Percentiles rank a stretch among this genome's conserved stretches.
phyloP scores from a whole-genome alignment of 37 sponge, comb jelly and placozoan species.

The Sycon ciliatum region DNA sequence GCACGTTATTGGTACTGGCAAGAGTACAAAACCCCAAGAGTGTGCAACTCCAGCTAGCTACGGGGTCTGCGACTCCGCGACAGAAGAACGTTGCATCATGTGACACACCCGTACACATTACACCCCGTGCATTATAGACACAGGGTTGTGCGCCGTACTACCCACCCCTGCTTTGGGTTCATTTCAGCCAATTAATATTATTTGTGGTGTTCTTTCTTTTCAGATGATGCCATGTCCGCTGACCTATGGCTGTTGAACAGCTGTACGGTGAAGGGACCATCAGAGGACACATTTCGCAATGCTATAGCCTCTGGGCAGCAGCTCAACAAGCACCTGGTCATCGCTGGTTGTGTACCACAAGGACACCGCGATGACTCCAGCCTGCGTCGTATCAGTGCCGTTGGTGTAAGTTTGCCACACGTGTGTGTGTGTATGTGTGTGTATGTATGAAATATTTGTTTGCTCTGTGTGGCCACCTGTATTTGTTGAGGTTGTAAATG shows the following conservation, averaged over 20 bases:
- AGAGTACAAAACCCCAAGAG: too few relatives aligned
- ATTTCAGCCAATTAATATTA: too few relatives aligned
- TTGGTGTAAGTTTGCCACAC: constrained; percentile 52
- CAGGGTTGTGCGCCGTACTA: too few relatives aligned
- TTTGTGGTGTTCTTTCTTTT: not conserved
- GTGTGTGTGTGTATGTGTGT: constrained; percentile 1
- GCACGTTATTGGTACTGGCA: too few relatives aligned
- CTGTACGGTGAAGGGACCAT: constrained; percentile 90
- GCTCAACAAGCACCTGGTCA: constrained; percentile 62
- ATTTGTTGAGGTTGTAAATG: not conserved
- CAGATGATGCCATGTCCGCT: constrained; percentile 70
- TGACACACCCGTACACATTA: too few relatives aligned
- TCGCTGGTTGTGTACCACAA: constrained; percentile 93
- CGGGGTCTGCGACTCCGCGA: too few relatives aligned
- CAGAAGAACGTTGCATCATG: too few relatives aligned
- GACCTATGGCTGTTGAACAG: constrained; percentile 92
- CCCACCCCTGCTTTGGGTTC: too few relatives aligned
- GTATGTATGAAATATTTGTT: too few relatives aligned
- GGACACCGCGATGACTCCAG: constrained; percentile 53
- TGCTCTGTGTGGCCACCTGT: not conserved
- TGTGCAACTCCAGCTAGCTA: too few relatives aligned
- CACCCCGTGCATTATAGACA: too few relatives aligned
- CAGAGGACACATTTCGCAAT: constrained; percentile 79
- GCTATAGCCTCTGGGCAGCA: constrained; percentile 49
- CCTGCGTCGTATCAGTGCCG: constrained; percentile 61